Base-by-base conservation (phyloP, 2,888 invertebrate species). In the Drosophila phalerata region DNA sequence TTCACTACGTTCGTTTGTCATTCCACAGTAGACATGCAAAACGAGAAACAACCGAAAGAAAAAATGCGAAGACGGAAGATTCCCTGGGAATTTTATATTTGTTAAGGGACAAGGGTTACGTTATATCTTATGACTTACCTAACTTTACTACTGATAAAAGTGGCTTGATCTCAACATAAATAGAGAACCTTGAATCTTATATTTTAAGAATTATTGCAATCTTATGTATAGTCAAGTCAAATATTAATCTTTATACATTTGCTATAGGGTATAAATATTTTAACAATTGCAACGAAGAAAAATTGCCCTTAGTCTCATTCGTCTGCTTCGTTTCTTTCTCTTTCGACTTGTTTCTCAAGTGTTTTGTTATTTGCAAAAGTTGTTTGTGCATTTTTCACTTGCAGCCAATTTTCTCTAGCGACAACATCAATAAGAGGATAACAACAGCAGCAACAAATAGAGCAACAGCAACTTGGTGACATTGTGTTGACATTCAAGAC, bases 1-100 rank as follows among this genome's bases (percentile, higher is more conserved):
- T 82, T 77, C 77, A 67, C 66, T 62, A 65, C 67, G 65, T 88
- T 78, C 88, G 72, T 75, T 75, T 79, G 70, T 69, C 80, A 79
- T 70, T 63, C 55, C 45, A 37, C 73, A 81, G 45, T 73, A 75
- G 69, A 62, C 68, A 85, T 73, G 81, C 78, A 73, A 88, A 84
- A 17, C 37, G 34, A 63, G 28, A 32, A 38, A 8, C 42, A 28
- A 22, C 19, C 8, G 49, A 62, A 48, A 19, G 13, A 8, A 8
- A 6, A 5, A 28, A 28, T 28, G n/a, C 5, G 53, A 34, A 13
- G 15, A 28, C 1, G 22, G 13, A 1, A 22, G 9, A 47, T 57
- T 47, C 53, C 75, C 61, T 65, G 4, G 1, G 47, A 25, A 1
- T 25, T 13, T 11, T 3, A 2, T n/a, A 19, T n/a, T 4, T 9